A percentile compares a stretch with the other conserved stretches of the same genome.
Evolutionary conservation across 2,888 invertebrate genomes (phyloP).

Genomic region (Aethes cnicana): DNA sequence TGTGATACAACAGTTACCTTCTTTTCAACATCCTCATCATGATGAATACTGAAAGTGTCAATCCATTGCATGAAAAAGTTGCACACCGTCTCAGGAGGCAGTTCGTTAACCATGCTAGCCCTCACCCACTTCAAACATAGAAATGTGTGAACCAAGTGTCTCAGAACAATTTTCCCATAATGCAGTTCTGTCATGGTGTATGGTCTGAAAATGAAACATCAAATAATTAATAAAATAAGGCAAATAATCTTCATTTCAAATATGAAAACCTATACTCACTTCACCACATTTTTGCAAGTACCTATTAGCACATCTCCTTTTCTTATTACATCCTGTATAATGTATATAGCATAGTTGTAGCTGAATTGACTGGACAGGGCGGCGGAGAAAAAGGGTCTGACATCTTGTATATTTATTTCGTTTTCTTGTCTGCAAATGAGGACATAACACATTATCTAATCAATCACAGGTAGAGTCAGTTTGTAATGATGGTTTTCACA

Average conservation of each 20-base stretch:
- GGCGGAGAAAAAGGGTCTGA: constrained; percentile 45
- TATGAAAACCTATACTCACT: constrained; percentile 44
- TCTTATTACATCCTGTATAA: constrained; percentile 53
- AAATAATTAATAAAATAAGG: background rate
- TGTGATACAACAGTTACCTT: constrained; percentile 39
- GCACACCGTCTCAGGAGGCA: constrained; percentile 52
- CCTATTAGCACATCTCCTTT: constrained; percentile 40
- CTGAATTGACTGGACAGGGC: constrained; percentile 45
- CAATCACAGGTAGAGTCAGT: too few species aligned
- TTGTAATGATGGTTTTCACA: too few species aligned
- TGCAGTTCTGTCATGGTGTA: constrained; percentile 59
- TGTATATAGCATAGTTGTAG: constrained; percentile 53
- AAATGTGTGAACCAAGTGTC: constrained; percentile 53
- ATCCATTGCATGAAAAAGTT: constrained; percentile 66
- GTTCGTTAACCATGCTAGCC: constrained; percentile 37
- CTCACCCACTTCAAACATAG: constrained; percentile 58
- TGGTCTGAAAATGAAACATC: constrained; percentile 44
- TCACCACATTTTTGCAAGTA: constrained; percentile 34
- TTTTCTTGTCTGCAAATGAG: constrained; percentile 36
- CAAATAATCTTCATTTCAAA: too few species aligned
- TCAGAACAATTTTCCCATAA: constrained; percentile 55
- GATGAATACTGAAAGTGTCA: constrained; percentile 50
- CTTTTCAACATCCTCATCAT: constrained; percentile 45
- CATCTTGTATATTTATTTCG: constrained; percentile 47
- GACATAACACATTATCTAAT: too few species aligned